Base-by-base conservation (phyloP, 1,140 invertebrate genomes). In the Potamilus streckersoni region DNA sequence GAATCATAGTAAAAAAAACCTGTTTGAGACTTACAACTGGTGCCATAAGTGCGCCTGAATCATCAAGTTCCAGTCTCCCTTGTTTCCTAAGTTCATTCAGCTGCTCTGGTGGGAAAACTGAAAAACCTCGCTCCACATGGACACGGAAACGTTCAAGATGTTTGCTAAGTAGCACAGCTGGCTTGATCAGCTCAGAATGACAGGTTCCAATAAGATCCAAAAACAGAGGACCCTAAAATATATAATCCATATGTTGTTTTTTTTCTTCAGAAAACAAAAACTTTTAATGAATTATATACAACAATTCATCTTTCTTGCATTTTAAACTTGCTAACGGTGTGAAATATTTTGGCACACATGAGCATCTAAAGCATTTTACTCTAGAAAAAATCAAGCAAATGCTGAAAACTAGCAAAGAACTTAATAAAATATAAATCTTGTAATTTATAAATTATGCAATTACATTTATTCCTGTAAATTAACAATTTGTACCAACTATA, bases 171-270 rank as follows among this genome's bases (percentile, higher is more conserved):
- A 90, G 76, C 13, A 90, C 84, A 0, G 88, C 85, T 61, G 89
- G 89, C 74, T 90, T 89, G 3, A 85, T 74, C 3, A 79, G 76
- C 68, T 89, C 89, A 16, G 87, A 82, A 74, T 90, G 89, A 81
- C 87, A 89, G 2, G 89, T 90, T 6, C 87, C 89, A 57, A 89
- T 27, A 8, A 90, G 62, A 58, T 90, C 89, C 56, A 90, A 71
- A 73, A 86, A 89, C 23, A 89, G 67, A 20, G 88, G 87, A 17
- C 82, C 86, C 89, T 90, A 69, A 61, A 79, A 81, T n/a, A 23
- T 61, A 77, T 62, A 67, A 1, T 65, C 0, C 0, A 27, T 73
- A 17, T 16, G 8, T 6, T n/a, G n/a, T n/a, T n/a, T n/a, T n/a
- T n/a, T n/a, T n/a, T 58, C 20, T 13, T 49, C 38, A 49, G 2